A percentile compares a stretch with the other conserved stretches of the same genome.
Conservation (phyloP, 2,797 vertebrate species). For the Danio kyathit region DNA sequence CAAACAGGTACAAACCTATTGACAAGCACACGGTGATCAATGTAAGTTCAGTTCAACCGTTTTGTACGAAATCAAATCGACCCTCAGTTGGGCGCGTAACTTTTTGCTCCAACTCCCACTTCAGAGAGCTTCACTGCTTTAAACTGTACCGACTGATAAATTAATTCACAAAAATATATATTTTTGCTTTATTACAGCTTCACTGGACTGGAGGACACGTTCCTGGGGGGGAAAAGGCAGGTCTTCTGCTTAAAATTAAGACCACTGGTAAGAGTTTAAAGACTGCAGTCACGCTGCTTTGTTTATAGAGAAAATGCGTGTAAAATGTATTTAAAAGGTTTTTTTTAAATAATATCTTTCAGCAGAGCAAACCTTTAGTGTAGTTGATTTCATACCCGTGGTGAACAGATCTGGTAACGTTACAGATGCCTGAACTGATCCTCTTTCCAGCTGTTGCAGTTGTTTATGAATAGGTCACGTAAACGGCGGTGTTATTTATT, state of each 20-base stretch:
- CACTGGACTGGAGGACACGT: neutral
- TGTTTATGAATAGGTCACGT: conserved; percentile 41
- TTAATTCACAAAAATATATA: neutral
- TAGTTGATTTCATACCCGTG: neutral
- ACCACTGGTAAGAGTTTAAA: conserved; percentile 12
- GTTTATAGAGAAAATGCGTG: neutral
- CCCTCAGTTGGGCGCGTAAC: conserved; percentile 48
- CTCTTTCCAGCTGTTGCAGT: conserved; percentile 60
- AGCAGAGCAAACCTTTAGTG: neutral
- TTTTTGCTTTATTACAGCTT: conserved; percentile 17
- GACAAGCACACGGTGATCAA: conserved; percentile 59
- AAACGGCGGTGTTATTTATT: conserved; percentile 36
- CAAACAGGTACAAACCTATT: conserved; percentile 61
- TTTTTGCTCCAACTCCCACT: conserved; percentile 40
- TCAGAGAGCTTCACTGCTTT: conserved; percentile 2
- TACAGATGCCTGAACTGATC: conserved; percentile 4
- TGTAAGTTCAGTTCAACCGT: conserved; percentile 68
- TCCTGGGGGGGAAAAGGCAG: conserved; percentile 11
- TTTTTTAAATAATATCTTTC: neutral
- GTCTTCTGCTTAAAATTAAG: conserved; percentile 6
- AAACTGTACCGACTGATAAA: neutral
- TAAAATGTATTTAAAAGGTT: neutral
- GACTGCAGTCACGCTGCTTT: neutral
- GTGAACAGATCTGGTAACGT: neutral
- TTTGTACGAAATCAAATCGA: conserved; percentile 32